phyloP scores from a whole-genome alignment of 2,113 vertebrate genomes.

The Stigmatopora argus region DNA sequence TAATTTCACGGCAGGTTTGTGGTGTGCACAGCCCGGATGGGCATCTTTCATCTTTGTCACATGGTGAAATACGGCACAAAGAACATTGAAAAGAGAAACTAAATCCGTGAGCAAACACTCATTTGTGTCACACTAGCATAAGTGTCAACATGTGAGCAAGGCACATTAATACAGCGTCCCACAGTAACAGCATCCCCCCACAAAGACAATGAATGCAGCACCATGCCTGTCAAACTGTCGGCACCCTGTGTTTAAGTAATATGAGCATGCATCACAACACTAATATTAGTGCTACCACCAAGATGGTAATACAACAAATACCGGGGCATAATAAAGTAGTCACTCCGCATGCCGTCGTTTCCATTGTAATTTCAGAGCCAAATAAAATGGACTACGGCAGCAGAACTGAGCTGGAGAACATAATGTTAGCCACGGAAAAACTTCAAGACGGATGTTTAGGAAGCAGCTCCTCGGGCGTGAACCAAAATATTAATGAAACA shows the following conservation, averaged over 20 bases:
- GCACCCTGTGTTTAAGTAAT: conserved; percentile 41
- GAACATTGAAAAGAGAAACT: conserved; percentile 35
- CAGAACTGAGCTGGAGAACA: conserved; percentile 40
- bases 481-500: conserved; percentile 7
- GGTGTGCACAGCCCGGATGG: conserved; percentile 17
- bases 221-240: conserved; percentile 42
- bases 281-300: conserved; percentile 36
- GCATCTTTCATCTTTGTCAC: conserved; percentile 35
- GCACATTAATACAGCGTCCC: conserved; percentile 43
- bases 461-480: not conserved
- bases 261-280: conserved; percentile 37
- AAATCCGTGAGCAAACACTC: conserved; percentile 45
- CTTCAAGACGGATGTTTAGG: conserved; percentile 5
- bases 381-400: conserved; percentile 24
- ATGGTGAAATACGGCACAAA: conserved; percentile 32
- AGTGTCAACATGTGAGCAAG: conserved; percentile 32
- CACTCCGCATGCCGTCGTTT: conserved; percentile 18
- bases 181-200: conserved; percentile 46
- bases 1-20: conserved; percentile 25
- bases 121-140: conserved; percentile 47
- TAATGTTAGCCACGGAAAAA: not conserved
- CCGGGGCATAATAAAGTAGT: conserved; percentile 8
- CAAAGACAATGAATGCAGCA: conserved; percentile 43
- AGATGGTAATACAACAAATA: conserved; percentile 21
- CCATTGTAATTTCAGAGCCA: conserved; percentile 20